Percentiles rank a stretch among this genome's conserved stretches.
phyloP scores from a whole-genome alignment of 2,888 invertebrate genomes.

The Phragmatobia fuliginosa region DNA sequence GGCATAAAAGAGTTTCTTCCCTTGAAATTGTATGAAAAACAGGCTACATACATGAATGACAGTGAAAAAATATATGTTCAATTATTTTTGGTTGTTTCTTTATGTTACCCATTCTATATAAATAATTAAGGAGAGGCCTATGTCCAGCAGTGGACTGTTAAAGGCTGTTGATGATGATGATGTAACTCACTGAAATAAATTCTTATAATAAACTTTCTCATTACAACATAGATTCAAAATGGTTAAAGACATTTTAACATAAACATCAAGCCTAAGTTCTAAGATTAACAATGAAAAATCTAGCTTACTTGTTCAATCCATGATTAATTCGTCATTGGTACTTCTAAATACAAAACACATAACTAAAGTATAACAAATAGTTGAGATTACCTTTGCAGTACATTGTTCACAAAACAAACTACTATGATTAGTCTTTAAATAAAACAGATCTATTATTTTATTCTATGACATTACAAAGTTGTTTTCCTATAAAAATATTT shows the following conservation, averaged over 20 bases:
- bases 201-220: neutral
- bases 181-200: neutral
- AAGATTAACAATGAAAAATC: neutral
- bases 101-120: neutral
- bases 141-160: too few relatives aligned
- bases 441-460: neutral
- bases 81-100: neutral
- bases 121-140: neutral
- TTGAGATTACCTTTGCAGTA: neutral
- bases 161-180: too few relatives aligned
- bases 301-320: neutral
- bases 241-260: neutral
- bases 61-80: neutral
- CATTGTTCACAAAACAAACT: neutral
- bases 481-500: neutral
- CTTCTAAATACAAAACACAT: neutral
- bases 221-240: neutral
- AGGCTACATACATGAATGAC: neutral
- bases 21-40: neutral
- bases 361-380: neutral
- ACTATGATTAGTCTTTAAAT: neutral
- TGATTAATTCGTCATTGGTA: neutral
- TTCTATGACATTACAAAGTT: neutral
- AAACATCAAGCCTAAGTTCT: neutral
- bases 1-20: neutral